Evolutionary conservation across 2,888 invertebrate genomes (phyloP), one percentile per base, ranked within the genome.

Genomic region (Dicycla oo): DNA sequence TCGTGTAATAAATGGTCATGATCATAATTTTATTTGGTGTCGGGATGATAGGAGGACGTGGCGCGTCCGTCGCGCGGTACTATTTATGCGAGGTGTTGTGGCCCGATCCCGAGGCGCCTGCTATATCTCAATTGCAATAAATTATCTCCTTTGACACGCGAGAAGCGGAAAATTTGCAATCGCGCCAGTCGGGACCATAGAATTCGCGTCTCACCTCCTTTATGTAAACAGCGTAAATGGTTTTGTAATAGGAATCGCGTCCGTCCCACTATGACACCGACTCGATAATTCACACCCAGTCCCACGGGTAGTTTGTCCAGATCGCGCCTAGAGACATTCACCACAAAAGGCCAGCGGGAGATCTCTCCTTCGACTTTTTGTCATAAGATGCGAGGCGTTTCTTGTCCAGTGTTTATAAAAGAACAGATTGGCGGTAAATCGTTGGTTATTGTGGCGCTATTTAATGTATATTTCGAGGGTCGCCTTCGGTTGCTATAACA

Each of bases 391-490:
- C 89, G 89, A 95, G 95, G 94, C 94, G 94, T 94, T 93, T 90
- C 93, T 92, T 92, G 92, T 92, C 89, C 90, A 90, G 86, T 81
- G 86, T 89, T 88, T 90, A 94, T 93, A 95, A 95, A 93, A 93
- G 92, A 94, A 94, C 92, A 95, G 95, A 95, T 96, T 94, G 95
- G 93, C 95, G 94, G 95, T 95, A 95, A 95, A 95, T 95, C 91
- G 93, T 91, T 82, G 92, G 91, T 91, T 93, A 95, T 95, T 96
- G 95, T 95, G 92, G 91, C 86, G 89, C 91, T 93, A 92, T 95
- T 94, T 94, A 93, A 94, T 94, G 89, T 92, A 87, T 90, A 93
- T 94, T 90, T 93, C 90, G 91, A 92, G 92, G 93, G 92, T 90
- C 91, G 88, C 89, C 88, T 89, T 88, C 90, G 88, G 89, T 90